Conservation (phyloP, 2,113 vertebrate genomes). For the Rutilus rutilus region DNA sequence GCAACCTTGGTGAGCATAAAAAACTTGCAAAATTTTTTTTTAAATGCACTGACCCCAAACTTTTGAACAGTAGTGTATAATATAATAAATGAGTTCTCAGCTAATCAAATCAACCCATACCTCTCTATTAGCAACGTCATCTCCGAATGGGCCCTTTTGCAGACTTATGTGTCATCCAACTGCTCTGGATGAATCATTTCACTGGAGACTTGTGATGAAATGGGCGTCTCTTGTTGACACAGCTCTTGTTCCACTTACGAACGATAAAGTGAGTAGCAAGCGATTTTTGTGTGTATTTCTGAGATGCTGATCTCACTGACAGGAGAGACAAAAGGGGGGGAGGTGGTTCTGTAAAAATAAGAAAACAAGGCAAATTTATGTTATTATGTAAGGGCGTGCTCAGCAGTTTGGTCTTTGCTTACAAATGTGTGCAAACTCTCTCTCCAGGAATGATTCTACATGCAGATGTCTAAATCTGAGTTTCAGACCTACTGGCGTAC, state of each 20-base stretch:
- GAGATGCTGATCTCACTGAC: slow-evolving; percentile 23
- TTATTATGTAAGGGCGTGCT: slow-evolving; percentile 13
- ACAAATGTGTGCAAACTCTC: background rate
- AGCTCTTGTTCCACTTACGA: slow-evolving; percentile 16
- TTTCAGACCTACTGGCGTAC: background rate
- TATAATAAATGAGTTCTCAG: background rate
- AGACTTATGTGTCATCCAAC: background rate
- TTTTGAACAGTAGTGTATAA: background rate
- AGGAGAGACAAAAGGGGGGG: background rate
- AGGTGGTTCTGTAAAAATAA: background rate
- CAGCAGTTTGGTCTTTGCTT: slow-evolving; percentile 14
- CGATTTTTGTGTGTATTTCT: slow-evolving; percentile 14
- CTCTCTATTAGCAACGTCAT: background rate
- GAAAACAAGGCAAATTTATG: slow-evolving; percentile 34
- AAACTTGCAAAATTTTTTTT: background rate
- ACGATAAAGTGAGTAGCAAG: slow-evolving; percentile 18
- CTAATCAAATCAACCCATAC: background rate
- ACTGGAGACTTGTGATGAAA: slow-evolving; percentile 27
- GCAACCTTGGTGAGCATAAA: background rate
- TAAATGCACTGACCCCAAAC: background rate
- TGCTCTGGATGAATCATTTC: background rate
- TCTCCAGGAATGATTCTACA: background rate
- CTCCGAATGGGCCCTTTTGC: background rate
- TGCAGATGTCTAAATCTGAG: slow-evolving; percentile 20
- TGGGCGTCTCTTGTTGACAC: slow-evolving; percentile 19